Base-by-base conservation (phyloP, 2,888 invertebrate genomes). In the Spodoptera exigua region DNA sequence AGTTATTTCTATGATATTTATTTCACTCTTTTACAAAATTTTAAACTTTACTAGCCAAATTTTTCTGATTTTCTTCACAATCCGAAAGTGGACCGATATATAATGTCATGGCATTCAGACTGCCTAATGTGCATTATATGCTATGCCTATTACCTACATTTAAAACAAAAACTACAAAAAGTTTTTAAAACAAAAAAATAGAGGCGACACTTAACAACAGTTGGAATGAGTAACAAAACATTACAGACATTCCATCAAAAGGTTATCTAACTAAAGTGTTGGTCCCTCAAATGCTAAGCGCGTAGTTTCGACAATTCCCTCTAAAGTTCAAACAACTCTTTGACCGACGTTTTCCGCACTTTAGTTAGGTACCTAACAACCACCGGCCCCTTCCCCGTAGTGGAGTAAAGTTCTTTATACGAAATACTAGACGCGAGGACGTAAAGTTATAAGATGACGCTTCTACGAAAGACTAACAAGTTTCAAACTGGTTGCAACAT, bases 291-390 rank as follows among this genome's bases (percentile, higher is more conserved):
- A 83, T 77, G 78, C 76, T 78, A 74, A 81, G 73, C 78, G 54
- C 36, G 74, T 79, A 78, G 82, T 82, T 82, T 82, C 68, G 66
- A 77, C 80, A 78, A 80, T 84, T 85, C 80, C 79, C 66, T 78
- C 62, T 80, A 82, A 85, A 85, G 79, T 83, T 85, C 65, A 74
- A n/a, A 82, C 80, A 27, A 82, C 80, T 71, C 79, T 85, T 85
- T 78, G 72, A 73, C 81, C 74, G 80, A 76, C 72, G 76, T 78
- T 83, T 82, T 79, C 80, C 79, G 74, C 81, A 76, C 78, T 78
- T 80, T 74, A 78, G 69, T 80, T 71, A 66, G 71, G 76, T 82
- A 78, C 77, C 65, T 78, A 70, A 74, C 75, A 75, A 68, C 70
- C 70, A 59, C 59, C 68, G 74, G 80, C 82, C 81, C 83, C 79